Conservation (phyloP, 1,140 invertebrate species). For the Venustaconcha ellipsiformis region DNA sequence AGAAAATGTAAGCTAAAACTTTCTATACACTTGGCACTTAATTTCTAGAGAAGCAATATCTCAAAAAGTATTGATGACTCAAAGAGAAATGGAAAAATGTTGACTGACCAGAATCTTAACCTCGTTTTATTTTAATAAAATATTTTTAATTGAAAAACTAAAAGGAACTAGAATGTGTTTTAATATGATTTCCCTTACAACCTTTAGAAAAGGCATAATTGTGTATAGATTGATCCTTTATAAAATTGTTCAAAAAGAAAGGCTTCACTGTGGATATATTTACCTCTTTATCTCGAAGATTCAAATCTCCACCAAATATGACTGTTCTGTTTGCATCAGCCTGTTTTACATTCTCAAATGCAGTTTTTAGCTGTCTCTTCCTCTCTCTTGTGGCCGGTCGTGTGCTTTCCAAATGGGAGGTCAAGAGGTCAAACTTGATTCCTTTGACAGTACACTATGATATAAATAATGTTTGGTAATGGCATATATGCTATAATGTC, state of each 20-base stretch:
- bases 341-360: conserved; percentile 66
- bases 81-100: too few species aligned
- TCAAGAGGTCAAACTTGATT: conserved; percentile 71
- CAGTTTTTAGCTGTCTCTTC: conserved; percentile 69
- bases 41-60: too few species aligned
- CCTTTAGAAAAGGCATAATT: not conserved
- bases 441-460: conserved; percentile 70
- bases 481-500: not conserved
- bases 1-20: too few species aligned
- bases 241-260: too few species aligned
- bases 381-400: conserved; percentile 69
- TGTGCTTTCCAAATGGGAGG: conserved; percentile 76
- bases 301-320: conserved; percentile 76
- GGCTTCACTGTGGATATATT: not conserved
- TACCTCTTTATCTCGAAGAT: conserved; percentile 75
- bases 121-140: conserved; percentile 5
- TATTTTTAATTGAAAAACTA: not conserved
- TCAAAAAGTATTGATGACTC: too few species aligned
- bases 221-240: too few species aligned
- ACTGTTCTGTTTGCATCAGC: conserved; percentile 66
- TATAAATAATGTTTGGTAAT: not conserved
- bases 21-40: too few species aligned
- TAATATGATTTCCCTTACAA: not conserved
- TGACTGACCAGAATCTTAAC: too few species aligned
- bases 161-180: not conserved